Conservation (phyloP, 2,888 invertebrate genomes). For the Sinelater perroti region DNA sequence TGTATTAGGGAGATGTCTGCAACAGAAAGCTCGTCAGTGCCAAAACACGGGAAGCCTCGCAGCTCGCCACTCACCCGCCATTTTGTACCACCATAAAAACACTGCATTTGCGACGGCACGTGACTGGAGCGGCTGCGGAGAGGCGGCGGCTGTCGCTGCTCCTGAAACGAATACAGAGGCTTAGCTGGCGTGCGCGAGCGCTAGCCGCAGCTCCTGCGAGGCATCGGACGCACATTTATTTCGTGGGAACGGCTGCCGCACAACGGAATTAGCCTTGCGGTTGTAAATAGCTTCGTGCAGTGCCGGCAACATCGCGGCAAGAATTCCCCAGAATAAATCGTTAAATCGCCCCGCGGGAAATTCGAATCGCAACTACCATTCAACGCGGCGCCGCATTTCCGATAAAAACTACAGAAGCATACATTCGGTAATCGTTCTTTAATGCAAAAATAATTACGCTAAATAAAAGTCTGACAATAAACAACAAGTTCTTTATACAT, state of each 20-base stretch:
- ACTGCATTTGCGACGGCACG: slow-evolving; percentile 58
- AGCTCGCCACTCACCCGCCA: slow-evolving; percentile 58
- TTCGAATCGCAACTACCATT: neutral
- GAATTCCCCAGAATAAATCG: neutral
- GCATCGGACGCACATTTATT: slow-evolving; percentile 14
- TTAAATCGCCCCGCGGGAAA: neutral
- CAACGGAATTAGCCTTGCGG: slow-evolving; percentile 9
- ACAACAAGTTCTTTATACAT: no score
- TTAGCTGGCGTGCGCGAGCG: no score
- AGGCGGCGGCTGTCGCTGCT: slow-evolving; percentile 24
- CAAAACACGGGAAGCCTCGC: slow-evolving; percentile 21
- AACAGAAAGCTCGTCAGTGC: slow-evolving; percentile 43
- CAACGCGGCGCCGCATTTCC: no score
- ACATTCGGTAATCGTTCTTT: no score
- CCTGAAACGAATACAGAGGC: no score
- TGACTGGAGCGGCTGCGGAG: no score
- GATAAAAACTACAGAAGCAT: no score
- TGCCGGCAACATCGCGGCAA: neutral
- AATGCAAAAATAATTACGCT: no score
- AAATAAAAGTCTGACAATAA: no score
- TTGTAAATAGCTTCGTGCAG: slow-evolving; percentile 3
- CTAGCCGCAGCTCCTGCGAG: no score
- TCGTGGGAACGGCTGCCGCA: slow-evolving; percentile 8
- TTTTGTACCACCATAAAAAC: slow-evolving; percentile 60
- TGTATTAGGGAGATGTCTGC: slow-evolving; percentile 57